Evolutionary conservation across 2,888 invertebrate genomes (phyloP).

Genomic region (Bimastos eiseni): DNA sequence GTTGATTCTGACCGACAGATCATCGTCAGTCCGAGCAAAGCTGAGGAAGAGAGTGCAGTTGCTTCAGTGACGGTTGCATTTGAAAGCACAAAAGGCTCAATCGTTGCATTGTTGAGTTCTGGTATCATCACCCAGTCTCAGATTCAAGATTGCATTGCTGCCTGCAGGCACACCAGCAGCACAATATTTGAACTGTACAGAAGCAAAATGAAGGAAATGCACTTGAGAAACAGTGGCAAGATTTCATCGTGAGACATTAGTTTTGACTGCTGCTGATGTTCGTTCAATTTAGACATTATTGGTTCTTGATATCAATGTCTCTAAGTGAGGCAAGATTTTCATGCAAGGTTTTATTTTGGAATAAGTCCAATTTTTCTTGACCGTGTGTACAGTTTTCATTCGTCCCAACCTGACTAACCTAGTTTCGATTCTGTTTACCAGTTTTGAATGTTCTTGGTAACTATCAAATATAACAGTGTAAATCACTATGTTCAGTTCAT

Average conservation of each 20-base stretch:
- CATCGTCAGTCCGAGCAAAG: constrained; percentile 69
- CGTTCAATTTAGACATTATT: background rate
- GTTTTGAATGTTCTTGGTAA: background rate
- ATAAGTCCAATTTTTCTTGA: background rate
- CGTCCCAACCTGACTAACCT: background rate
- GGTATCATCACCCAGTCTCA: constrained; percentile 52
- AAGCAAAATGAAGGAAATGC: constrained; percentile 48
- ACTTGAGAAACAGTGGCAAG: background rate
- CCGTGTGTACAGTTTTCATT: background rate
- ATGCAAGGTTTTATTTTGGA: background rate
- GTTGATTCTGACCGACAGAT: constrained; percentile 68
- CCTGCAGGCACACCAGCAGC: constrained; percentile 49
- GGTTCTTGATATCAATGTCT: background rate
- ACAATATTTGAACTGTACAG: constrained; percentile 53
- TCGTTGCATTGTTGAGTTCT: constrained; percentile 49
- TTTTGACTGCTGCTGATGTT: background rate
- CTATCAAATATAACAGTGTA: background rate
- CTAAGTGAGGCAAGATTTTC: background rate
- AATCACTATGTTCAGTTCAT: background rate
- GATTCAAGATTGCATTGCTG: constrained; percentile 49
- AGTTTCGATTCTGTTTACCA: background rate
- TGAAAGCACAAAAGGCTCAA: constrained; percentile 50
- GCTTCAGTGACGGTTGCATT: constrained; percentile 54
- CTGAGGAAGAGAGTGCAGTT: constrained; percentile 60
- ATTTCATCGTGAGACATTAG: background rate